Evolutionary conservation across 1,140 invertebrate species (phyloP).

Genomic region (Zaprionus capensis): DNA sequence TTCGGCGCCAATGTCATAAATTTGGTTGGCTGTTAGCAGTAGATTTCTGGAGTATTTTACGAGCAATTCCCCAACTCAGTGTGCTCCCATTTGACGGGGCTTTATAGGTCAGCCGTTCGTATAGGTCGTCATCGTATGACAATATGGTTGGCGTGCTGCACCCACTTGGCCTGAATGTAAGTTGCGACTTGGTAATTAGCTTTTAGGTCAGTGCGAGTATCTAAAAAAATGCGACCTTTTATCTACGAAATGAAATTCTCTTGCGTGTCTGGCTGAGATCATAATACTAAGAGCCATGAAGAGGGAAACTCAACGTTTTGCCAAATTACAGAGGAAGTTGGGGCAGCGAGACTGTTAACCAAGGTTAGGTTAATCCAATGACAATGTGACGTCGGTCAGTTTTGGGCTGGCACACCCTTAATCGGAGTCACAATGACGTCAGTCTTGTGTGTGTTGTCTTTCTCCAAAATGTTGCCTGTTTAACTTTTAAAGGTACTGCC

Average conservation of each 20-base stretch:
- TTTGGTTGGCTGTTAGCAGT: not conserved
- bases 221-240: slow-evolving; percentile 37
- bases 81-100: slow-evolving; percentile 21
- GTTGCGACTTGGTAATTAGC: slow-evolving; percentile 38
- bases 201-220: slow-evolving; percentile 44
- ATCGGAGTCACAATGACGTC: slow-evolving; percentile 38
- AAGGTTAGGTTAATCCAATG: slow-evolving; percentile 37
- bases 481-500: not conserved
- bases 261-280: slow-evolving; percentile 40
- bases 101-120: slow-evolving; percentile 38
- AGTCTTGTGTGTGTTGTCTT: slow-evolving; percentile 15
- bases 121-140: slow-evolving; percentile 35
- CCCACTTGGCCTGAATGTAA: slow-evolving; percentile 33
- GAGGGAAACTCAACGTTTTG: slow-evolving; percentile 11
- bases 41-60: not conserved
- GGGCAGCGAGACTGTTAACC: slow-evolving; percentile 25
- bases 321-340: slow-evolving; percentile 28
- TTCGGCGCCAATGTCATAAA: not conserved
- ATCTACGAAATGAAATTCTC: slow-evolving; percentile 26
- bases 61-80: not conserved
- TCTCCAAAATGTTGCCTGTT: not conserved
- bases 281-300: not conserved
- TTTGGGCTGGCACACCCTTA: slow-evolving; percentile 33
- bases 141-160: slow-evolving; percentile 23
- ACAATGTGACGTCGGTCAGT: slow-evolving; percentile 17